These are phyloP conservation scores for Sorex maritimensis DNA, from an alignment of 2,797 vertebrate species.

Conservation along the genomic window DNA sequence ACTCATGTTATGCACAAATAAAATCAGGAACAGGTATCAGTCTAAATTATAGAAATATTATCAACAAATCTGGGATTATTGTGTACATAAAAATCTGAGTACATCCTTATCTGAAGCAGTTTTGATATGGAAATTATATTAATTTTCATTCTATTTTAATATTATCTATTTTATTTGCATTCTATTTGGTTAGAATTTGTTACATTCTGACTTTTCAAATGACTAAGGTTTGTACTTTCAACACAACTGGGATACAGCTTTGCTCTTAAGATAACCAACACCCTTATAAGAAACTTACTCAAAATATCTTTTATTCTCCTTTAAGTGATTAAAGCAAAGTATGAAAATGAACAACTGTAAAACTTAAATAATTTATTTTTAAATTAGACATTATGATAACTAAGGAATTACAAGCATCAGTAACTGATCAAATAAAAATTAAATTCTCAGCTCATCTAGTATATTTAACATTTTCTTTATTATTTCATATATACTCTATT, in stretches of 20 bases:
- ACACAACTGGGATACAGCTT: neutral
- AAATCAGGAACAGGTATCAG: neutral
- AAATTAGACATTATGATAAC: neutral
- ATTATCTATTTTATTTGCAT: constrained; percentile 29
- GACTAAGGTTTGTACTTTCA: neutral
- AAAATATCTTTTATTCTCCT: neutral
- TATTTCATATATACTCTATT: neutral
- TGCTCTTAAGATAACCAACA: neutral
- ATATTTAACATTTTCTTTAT: constrained; percentile 14
- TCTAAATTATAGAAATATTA: neutral
- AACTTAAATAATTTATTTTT: constrained; percentile 22
- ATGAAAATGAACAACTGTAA: neutral
- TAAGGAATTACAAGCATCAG: neutral
- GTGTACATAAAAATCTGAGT: neutral
- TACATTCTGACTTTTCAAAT: constrained; percentile 33
- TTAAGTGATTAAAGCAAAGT: neutral
- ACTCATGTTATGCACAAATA: neutral
- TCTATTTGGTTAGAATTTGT: neutral
- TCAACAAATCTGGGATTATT: neutral
- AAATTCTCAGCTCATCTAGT: neutral
- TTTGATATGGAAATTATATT: neutral
- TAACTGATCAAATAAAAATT: neutral
- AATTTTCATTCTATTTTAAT: neutral
- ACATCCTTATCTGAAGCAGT: neutral
- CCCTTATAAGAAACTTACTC: neutral